These are phyloP conservation scores for Leucoraja erinaceus DNA, from an alignment of 2,113 vertebrate genomes.

Conservation along the genomic window DNA sequence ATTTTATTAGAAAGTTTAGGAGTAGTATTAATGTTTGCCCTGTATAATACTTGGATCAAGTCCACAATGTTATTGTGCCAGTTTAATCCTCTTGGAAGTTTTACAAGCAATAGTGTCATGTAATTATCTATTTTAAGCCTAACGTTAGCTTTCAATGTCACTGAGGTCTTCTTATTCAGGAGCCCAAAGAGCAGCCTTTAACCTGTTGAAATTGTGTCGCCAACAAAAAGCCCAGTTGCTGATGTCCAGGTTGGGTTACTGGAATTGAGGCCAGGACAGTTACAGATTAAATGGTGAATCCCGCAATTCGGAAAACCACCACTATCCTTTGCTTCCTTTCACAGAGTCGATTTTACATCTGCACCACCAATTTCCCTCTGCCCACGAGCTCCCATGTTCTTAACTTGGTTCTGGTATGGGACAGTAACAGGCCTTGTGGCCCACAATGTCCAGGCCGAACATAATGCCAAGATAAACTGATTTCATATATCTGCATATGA, in stretches of 20 bases:
- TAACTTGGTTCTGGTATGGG: too few relatives aligned
- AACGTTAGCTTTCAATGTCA: neutral
- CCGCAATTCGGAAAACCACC: too few relatives aligned
- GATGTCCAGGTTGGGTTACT: neutral
- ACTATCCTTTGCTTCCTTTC: too few relatives aligned
- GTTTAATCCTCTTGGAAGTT: neutral
- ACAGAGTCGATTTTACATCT: too few relatives aligned
- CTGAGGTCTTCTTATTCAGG: neutral
- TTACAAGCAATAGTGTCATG: neutral
- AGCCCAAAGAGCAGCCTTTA: neutral
- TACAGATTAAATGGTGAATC: neutral
- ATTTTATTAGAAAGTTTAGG: neutral
- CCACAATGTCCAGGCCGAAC: too few relatives aligned
- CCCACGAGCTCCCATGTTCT: too few relatives aligned
- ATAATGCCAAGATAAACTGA: too few relatives aligned
- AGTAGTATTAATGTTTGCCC: neutral
- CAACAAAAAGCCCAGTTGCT: neutral
- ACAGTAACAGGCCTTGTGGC: too few relatives aligned
- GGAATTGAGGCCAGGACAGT: neutral
- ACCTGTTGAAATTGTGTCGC: neutral
- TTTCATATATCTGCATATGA: too few relatives aligned
- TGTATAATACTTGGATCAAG: neutral
- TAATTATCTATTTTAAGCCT: neutral
- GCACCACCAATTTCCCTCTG: too few relatives aligned
- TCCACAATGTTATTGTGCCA: slow-evolving; percentile 3